Evolutionary conservation across 2,888 invertebrate species (phyloP), one percentile per base, ranked within the genome.

Genomic region (Alitta virens): DNA sequence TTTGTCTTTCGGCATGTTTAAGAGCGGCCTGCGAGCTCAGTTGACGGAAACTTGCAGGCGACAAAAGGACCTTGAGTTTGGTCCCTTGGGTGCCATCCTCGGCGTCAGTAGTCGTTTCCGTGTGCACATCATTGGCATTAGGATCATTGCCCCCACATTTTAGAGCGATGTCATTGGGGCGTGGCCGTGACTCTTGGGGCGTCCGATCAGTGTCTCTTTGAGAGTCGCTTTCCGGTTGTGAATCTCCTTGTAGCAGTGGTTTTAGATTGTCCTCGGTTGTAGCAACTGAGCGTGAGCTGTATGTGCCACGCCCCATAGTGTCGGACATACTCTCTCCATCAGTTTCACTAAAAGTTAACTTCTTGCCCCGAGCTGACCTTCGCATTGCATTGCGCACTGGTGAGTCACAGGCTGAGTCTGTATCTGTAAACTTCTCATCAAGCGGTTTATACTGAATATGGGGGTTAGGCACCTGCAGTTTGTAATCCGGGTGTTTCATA

Each of bases 391-490:
- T 27, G 7, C 21, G 33, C 12, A 38, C 21, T 3, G 59, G 56
- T 2, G 62, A 50, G 14, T 61, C 62, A 55, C 59, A 53, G 12
- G 59, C 60, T 5, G 73, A 71, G 60, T 72, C 73, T 0, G 73
- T 71, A 51, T 73, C 73, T 21, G 68, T 68, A 14, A 68, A 65
- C 51, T 65, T 71, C 62, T 74, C 73, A 40, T 70, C 70, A 26
- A 63, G 56, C 2, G 51, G 51, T 7, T 26, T 18, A 26, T n/a
- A 21, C n/a, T 58, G 55, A 12, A 62, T 18, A 18, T 24, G 24
- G 26, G 58, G 59, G 43, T 59, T 43, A 9, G 62, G 56, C 16
- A 62, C 62, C 14, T 23, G n/a, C n/a, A 59, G 59, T 46, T 46
- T 46, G 21, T 46, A 46, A 16, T 42, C 61, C 16, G 64, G 56